Evolutionary conservation across 2,113 vertebrate species (phyloP), one percentile per base, ranked within the genome.

Genomic region (Pseudorasbora parva): DNA sequence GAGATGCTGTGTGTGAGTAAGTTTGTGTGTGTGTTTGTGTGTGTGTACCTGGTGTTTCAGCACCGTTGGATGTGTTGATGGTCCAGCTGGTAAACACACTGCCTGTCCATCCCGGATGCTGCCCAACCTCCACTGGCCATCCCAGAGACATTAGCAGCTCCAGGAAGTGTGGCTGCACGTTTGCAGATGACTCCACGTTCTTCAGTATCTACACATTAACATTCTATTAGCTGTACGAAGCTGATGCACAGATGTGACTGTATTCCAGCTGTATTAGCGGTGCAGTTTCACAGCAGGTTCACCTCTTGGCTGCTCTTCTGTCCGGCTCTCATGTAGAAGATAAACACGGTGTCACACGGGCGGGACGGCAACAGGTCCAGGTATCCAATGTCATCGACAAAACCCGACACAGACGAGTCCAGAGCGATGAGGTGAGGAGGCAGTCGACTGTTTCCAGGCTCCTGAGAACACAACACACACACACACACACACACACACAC

Each of bases 221-320:
- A 64, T n/a, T 37, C 19, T 10, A 12, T 8, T 21, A 41, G 25
- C 41, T 10, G 27, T 21, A 41, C 11, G 59, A 19, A 37, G 81
- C 78, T 56, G 27, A 83, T 15, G 15, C 30, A 72, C 51, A 51
- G 10, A n/a, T 14, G n/a, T 60, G 23, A 6, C 59, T 27, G 60
- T 14, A 1, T 8, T 25, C 23, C 2, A 14, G 25, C 25, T 62
- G 0, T 15, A 62, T 1, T 0, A 64, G 30, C 60, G 17, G 60
- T 4, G 43, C 27, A n/a, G 12, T 86, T 23, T 30, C 1, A 25
- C 62, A 8, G 17, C 6, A 47, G 19, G 8, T 91, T 90, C 90
- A 97, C 97, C 95, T 98, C 96, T 86, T 96, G 93, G 88, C 93
- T 95, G 83, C 95, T 97, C 93, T 95, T 97, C 93, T 98, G 97